Evolutionary conservation across 2,888 invertebrate species (phyloP), one percentile per base, ranked within the genome.

Genomic region (Rhimphoctona megacephalus): DNA sequence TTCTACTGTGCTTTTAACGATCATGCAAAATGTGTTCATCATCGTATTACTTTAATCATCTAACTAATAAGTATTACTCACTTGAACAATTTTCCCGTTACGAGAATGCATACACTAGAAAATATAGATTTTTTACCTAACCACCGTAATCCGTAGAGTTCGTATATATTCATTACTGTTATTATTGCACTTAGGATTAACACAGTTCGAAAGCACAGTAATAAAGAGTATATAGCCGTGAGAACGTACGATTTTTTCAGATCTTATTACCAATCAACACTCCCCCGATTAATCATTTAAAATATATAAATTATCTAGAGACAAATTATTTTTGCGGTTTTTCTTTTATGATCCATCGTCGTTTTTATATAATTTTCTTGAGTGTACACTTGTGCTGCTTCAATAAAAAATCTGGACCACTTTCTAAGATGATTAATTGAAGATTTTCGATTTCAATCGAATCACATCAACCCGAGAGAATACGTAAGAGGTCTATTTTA

Each of bases 61-160:
- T 54, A 67, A 79, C 72, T 39, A 73, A 73, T 57, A 54, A 67
- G 46, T 72, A 17, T 36, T 80, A 81, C 81, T 85, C 70, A 85
- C 85, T 70, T 43, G 80, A 22, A 25, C 69, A 67, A 22, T 30
- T 30, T 61, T 61, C 57, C 54, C 52, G 57, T 36, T 67, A 74
- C 30, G 33, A 54, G 30, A 30, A 82, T 30, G 39, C 52, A 39
- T 49, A n/a, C n/a, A 72, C 9, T 33, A n/a, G 66, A 64, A 64
- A 77, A 61, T 30, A 4, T 17, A 5, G 1, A 30, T 61, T 61
- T 43, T 74, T 61, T 43, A 9, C 25, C 11, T 5, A 46, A 36
- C n/a, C 49, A 33, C 43, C 19, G 46, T 57, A 43, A 30, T 70
- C 54, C 57, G 8, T 39, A n/a, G 25, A 46, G 46, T 46, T 46